Conservation (phyloP, 2,888 invertebrate genomes). For the Aleiodes testaceus region DNA sequence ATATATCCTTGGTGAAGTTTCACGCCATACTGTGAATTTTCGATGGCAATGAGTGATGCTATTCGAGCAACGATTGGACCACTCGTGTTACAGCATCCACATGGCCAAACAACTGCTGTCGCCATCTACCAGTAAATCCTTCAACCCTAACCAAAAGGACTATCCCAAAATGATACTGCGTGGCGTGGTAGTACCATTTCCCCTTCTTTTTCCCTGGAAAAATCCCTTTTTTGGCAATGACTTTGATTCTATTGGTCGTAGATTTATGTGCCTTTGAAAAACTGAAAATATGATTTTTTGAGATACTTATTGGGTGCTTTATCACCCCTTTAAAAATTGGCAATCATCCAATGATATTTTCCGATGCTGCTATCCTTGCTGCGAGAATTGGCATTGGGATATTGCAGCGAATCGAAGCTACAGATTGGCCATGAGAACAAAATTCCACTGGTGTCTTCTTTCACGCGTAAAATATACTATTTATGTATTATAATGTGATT, state of each 20-base stretch:
- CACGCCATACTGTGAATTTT: slow-evolving; percentile 52
- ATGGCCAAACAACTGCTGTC: slow-evolving; percentile 62
- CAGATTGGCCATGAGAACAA: slow-evolving; percentile 1
- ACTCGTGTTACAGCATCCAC: slow-evolving; percentile 50
- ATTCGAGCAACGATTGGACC: slow-evolving; percentile 62
- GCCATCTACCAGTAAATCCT: slow-evolving; percentile 64
- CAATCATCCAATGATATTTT: not conserved
- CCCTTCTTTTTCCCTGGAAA: not conserved
- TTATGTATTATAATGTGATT: slow-evolving; percentile 8
- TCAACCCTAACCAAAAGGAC: slow-evolving; percentile 60
- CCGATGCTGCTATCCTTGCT: not conserved
- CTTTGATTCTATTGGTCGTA: no score
- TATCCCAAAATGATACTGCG: slow-evolving; percentile 61
- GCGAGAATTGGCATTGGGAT: not conserved
- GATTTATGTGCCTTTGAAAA: no score
- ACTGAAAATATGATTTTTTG: no score
- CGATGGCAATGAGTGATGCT: slow-evolving; percentile 55
- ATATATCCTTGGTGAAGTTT: not conserved
- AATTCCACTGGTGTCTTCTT: slow-evolving; percentile 9
- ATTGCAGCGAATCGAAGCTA: not conserved
- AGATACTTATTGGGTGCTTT: no score
- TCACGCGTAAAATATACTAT: slow-evolving; percentile 15
- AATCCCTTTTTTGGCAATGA: not conserved
- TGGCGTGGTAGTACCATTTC: slow-evolving; percentile 9
- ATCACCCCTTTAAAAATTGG: no score